Base-by-base conservation (phyloP, 1,140 invertebrate genomes). In the Drosophila elegans region DNA sequence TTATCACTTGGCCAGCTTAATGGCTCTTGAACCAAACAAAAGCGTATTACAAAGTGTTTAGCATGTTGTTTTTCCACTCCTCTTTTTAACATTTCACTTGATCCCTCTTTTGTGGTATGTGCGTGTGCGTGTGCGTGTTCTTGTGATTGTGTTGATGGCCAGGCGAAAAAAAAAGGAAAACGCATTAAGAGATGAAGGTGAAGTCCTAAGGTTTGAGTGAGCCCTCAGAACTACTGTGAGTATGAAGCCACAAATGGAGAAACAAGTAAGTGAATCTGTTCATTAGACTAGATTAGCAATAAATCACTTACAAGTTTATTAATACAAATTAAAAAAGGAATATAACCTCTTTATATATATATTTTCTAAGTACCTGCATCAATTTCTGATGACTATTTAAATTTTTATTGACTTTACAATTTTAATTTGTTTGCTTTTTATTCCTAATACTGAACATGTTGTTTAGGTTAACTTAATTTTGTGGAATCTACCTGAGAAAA, bases 1-100 rank as follows among this genome's bases (percentile, higher is more conserved):
- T 89, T 88, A 88, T 88, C 84, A 89, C 84, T 88, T 78, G 80
- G 78, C 73, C 80, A 84, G 84, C 84, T 89, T 88, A 88, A 88
- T 88, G 83, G 80, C 80, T 83, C 83, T 88, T 67, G 79, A 67
- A 52, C 66, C 83, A 77, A 81, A 88, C 75, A 86, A 86, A 89
- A 88, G 84, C 83, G 83, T 62, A 79, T 88, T 88, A 86, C 84
- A 88, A 82, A 80, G 83, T 67, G 79, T 83, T 88, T 88, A 89
- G 79, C 83, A 76, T 77, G 75, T 73, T 66, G 55, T 77, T 83
- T 71, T 62, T 42, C 44, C 56, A 52, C 39, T n/a, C 10, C 16
- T 34, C 42, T 16, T 56, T 56, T 72, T 46, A 61, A 49, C 51
- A 45, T 55, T 74, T 61, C 45, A 57, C 27, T 78, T 86, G 76